Percentiles rank a stretch among this genome's conserved stretches.
These are phyloP conservation scores for Neodontobutis hainanensis DNA, from an alignment of 2,113 vertebrate genomes.

Conservation along the genomic window DNA sequence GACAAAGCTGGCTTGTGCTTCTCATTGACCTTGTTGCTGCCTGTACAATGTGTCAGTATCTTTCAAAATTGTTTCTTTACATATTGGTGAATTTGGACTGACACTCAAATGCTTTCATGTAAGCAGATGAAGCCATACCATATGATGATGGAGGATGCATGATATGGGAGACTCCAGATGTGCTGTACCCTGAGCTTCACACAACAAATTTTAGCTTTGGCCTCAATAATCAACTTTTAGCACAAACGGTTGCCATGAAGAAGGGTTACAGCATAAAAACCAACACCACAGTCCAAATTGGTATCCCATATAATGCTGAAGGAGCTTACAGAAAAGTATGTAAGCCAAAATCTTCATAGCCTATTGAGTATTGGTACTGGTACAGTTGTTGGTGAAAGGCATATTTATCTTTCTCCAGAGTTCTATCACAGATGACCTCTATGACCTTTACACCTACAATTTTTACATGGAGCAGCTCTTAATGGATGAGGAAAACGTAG, in stretches of 20 bases:
- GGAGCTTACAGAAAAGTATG: slow-evolving; percentile 67
- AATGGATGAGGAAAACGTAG: neutral
- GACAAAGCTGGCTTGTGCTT: slow-evolving; percentile 58
- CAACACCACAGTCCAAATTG: slow-evolving; percentile 20
- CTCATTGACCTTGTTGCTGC: slow-evolving; percentile 62
- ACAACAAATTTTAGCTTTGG: slow-evolving; percentile 32
- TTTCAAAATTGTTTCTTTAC: neutral
- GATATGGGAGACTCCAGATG: slow-evolving; percentile 56
- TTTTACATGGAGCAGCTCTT: slow-evolving; percentile 62
- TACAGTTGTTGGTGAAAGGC: too few species aligned
- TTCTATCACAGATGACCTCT: slow-evolving; percentile 22
- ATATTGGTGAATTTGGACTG: neutral
- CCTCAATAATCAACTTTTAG: slow-evolving; percentile 34
- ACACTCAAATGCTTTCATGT: accelerated
- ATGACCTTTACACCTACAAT: slow-evolving; percentile 52
- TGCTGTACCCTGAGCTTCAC: slow-evolving; percentile 16
- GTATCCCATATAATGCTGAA: slow-evolving; percentile 58
- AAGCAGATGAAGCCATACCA: slow-evolving; percentile 51
- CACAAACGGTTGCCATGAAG: neutral
- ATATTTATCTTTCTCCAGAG: slow-evolving; percentile 66
- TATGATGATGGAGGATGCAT: slow-evolving; percentile 34
- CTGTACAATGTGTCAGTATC: slow-evolving; percentile 61
- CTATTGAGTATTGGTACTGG: too few species aligned
- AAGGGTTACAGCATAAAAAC: slow-evolving; percentile 36
- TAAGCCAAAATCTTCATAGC: too few species aligned